Evolutionary conservation across 2,888 invertebrate species (phyloP), one percentile per base, ranked within the genome.

Genomic region (Sylvicola cinctus): DNA sequence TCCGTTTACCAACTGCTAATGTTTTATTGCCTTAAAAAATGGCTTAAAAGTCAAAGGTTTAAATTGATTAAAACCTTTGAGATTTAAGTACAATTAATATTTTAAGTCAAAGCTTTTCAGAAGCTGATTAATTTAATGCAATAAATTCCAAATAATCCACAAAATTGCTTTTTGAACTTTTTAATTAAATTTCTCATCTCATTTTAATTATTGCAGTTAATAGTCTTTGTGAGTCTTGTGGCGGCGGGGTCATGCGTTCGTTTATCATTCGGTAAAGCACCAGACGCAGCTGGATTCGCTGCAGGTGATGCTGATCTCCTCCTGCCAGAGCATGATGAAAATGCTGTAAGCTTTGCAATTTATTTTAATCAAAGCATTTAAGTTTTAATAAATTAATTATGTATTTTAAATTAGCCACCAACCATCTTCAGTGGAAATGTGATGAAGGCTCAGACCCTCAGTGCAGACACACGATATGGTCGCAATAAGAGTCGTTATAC

Each of bases 371-470:
- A 29, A n/a, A 12, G 13, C 13, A 12, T 7, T 29, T 29, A 34
- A 3, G 2, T 16, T n/a, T 16, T 34, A 3, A 29, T 17, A 10
- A 23, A 25, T 15, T 29, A 10, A 23, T 29, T 23, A 29, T 14
- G 4, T 8, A 29, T n/a, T n/a, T n/a, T n/a, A n/a, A n/a, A 3
- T n/a, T 31, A 54, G 38, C 54, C 55, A 11, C 55, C 58, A 26
- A 45, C 47, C 12, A 35, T 48, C 11, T 58, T 47, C 39, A 44
- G 32, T 34, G 58, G 58, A 10, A 51, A 56, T 42, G 49, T 52
- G 3, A 52, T 48, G 46, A 50, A 50, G 42, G 54, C 58, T 30
- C 51, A 51, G 43, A 52, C 50, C 30, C 49, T 56, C 25, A 43
- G 45, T 33, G 37, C 51, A 4, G 48, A 54, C 42, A 57, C 47